Percentiles rank a stretch among this genome's conserved stretches.
Conservation (phyloP, 2,113 vertebrate genomes). For the Piaya cayana region DNA sequence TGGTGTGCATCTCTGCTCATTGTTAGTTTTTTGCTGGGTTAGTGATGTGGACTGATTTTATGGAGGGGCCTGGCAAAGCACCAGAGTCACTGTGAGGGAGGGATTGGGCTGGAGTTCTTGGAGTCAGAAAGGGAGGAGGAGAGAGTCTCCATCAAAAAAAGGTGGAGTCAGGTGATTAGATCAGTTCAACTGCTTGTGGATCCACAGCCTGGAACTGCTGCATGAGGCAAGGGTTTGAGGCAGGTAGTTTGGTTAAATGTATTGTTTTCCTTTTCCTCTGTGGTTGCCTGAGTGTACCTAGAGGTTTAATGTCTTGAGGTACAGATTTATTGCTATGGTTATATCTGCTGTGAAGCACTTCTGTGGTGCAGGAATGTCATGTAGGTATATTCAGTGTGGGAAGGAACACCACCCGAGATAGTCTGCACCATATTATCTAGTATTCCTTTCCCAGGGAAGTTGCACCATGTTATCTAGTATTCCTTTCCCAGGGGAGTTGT, state of each 20-base stretch:
- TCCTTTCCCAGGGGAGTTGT: background rate
- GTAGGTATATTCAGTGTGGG: background rate
- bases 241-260: background rate
- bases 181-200: background rate
- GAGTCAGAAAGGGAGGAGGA: background rate
- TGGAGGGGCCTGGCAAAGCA: background rate
- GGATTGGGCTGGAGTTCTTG: background rate
- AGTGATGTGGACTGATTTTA: background rate
- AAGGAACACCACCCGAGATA: background rate
- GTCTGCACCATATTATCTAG: accelerated
- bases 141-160: background rate
- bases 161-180: background rate
- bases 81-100: background rate
- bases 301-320: background rate
- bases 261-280: background rate
- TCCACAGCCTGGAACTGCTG: background rate
- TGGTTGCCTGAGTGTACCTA: background rate
- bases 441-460: background rate
- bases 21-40: conserved; percentile 1
- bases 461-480: accelerated
- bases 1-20: background rate
- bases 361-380: background rate
- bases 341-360: background rate
- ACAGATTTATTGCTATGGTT: background rate
- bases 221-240: background rate